phyloP scores from a whole-genome alignment of 2,797 vertebrate genomes.

The Varecia variegata region DNA sequence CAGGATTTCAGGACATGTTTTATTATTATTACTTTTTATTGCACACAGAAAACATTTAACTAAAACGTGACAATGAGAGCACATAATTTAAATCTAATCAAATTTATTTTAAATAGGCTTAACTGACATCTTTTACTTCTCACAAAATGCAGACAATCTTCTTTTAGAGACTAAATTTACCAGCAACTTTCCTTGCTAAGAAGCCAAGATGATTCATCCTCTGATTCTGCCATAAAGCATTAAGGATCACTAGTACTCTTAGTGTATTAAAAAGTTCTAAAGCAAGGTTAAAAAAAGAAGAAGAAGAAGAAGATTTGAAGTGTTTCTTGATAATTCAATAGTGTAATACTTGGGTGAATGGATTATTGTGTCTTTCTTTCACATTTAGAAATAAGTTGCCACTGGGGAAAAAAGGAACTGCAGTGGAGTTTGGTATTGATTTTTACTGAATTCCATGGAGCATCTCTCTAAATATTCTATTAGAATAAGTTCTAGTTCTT shows the following conservation, averaged over 20 bases:
- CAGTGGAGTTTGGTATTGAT: not conserved
- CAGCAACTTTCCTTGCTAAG: not conserved
- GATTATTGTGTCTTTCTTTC: not conserved
- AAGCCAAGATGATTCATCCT: not conserved
- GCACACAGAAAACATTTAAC: not conserved
- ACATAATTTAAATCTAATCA: not conserved
- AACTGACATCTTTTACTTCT: not conserved
- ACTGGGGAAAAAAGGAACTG: not conserved
- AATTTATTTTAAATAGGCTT: not conserved
- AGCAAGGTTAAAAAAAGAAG: not conserved
- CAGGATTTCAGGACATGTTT: not conserved
- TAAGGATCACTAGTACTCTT: not conserved
- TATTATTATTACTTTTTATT: not conserved
- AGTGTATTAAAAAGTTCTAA: not conserved
- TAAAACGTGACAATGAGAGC: not conserved
- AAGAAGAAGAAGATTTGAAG: not conserved
- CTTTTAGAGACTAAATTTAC: not conserved
- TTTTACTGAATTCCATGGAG: not conserved
- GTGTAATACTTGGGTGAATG: not conserved
- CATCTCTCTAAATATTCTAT: not conserved
- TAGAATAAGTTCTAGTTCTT: constrained; percentile 8
- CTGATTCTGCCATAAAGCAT: not conserved
- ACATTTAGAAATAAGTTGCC: not conserved
- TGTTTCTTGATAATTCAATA: not conserved
- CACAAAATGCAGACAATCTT: not conserved